Evolutionary conservation across 2,888 invertebrate genomes (phyloP), one percentile per base, ranked within the genome.

Genomic region (Metellina segmentata): DNA sequence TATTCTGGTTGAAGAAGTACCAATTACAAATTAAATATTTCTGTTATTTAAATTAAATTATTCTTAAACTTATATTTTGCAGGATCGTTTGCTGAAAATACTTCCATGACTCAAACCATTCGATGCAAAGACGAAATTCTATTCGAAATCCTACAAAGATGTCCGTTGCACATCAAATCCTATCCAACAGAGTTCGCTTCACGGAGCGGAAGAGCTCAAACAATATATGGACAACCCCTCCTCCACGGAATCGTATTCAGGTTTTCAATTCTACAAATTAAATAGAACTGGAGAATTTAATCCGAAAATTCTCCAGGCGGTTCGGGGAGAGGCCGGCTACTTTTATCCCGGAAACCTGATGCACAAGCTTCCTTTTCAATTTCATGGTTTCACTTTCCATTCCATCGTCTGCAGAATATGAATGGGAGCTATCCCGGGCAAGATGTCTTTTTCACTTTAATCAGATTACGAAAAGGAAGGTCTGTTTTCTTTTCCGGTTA

Each of bases 221-320:
- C 51, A 69, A 70, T 49, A 48, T 19, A n/a, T 70, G 19, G 48
- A 81, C 48, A 34, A n/a, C n/a, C 70, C 81, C 53, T 69, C 61
- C 9, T 81, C 51, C 48, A 8, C 5, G 0, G 16, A 20, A 70
- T 34, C 19, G 53, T 53, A 83, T 83, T 83, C 74, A 61, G 77
- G 86, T 86, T 78, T 86, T 70, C 70, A 86, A 70, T 86, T 86
- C 78, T 69, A 70, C 48, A 77, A 77, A 86, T 77, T 86, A 69
- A 86, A 86, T 51, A 77, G 86, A 85, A 70, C 13, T 19, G 85
- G 69, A 61, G 85, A 85, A 77, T 85, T 85, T 75, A 85, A 85
- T 85, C 85, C 81, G 19, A 61, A 77, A 77, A 85, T 77, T 75
- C 69, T 85, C 61, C 85, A 49, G 75, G 51, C 61, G 61, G 48